These are phyloP conservation scores for Orientallactaga bullata DNA, from an alignment of 2,113 vertebrate genomes.

Conservation along the genomic window DNA sequence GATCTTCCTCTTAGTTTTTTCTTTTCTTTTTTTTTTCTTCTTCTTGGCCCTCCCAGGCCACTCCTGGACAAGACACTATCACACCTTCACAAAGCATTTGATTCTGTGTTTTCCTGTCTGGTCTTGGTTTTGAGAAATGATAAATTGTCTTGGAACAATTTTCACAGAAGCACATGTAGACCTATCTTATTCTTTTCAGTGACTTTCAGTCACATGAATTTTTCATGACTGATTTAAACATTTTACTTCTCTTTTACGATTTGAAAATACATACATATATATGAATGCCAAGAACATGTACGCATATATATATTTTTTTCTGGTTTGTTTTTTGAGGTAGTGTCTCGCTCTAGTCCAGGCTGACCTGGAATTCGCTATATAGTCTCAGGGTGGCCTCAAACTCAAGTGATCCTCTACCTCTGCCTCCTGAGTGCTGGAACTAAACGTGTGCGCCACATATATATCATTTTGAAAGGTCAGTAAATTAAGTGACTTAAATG, in stretches of 20 bases:
- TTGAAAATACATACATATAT: not conserved
- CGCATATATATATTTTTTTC: not conserved
- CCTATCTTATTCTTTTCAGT: not conserved
- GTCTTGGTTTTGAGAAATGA: constrained; percentile 33
- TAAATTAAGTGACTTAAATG: constrained; percentile 28
- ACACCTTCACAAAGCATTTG: not conserved
- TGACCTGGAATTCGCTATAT: too few relatives aligned
- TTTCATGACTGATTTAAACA: not conserved
- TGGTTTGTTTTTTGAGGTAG: too few relatives aligned
- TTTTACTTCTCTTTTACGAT: constrained; percentile 14
- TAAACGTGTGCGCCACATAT: not conserved
- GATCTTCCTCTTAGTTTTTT: too few relatives aligned
- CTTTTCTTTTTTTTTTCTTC: too few relatives aligned
- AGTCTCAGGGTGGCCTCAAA: too few relatives aligned
- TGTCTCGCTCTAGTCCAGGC: too few relatives aligned
- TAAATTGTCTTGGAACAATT: not conserved
- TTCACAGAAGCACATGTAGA: not conserved
- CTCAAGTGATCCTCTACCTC: too few relatives aligned
- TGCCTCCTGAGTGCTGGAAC: too few relatives aligned
- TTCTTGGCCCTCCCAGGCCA: not conserved
- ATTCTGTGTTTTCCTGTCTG: constrained; percentile 14
- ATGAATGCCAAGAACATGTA: not conserved
- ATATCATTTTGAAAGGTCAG: constrained; percentile 37
- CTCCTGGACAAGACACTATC: not conserved
- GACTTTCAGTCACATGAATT: not conserved